phyloP scores from a whole-genome alignment of 2,113 vertebrate genomes.

The Orycteropus afer region DNA sequence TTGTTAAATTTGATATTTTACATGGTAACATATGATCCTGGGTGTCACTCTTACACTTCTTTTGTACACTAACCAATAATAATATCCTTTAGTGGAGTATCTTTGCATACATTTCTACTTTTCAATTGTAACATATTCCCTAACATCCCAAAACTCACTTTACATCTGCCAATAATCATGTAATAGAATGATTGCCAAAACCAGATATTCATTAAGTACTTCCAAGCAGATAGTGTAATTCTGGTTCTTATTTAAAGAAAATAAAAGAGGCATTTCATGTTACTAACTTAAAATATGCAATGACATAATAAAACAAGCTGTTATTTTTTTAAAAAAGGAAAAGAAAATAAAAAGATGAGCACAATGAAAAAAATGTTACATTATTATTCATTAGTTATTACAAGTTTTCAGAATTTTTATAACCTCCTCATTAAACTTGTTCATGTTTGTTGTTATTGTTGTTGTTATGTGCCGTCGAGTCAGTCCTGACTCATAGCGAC shows the following conservation, averaged over 20 bases:
- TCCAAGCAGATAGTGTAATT: neutral
- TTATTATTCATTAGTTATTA: neutral
- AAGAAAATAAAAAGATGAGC: neutral
- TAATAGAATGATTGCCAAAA: neutral
- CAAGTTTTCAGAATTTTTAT: slow-evolving; percentile 21
- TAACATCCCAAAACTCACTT: neutral
- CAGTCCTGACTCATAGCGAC: too few relatives aligned
- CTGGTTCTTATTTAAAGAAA: slow-evolving; percentile 10
- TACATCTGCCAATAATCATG: neutral
- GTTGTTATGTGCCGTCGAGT: too few relatives aligned
- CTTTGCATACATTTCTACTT: neutral
- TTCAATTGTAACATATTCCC: neutral
- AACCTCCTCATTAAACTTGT: neutral
- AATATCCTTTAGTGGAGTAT: neutral
- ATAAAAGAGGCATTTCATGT: neutral
- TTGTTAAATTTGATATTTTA: slow-evolving; percentile 23
- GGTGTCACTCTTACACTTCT: neutral
- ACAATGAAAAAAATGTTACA: neutral
- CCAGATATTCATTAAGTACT: neutral
- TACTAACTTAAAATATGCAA: neutral
- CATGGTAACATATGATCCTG: neutral
- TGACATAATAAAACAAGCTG: neutral
- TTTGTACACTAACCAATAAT: neutral
- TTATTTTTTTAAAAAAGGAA: neutral
- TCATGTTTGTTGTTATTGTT: neutral